Evolutionary conservation across 2,113 vertebrate genomes (phyloP).

Genomic region (Grammomys surdaster): DNA sequence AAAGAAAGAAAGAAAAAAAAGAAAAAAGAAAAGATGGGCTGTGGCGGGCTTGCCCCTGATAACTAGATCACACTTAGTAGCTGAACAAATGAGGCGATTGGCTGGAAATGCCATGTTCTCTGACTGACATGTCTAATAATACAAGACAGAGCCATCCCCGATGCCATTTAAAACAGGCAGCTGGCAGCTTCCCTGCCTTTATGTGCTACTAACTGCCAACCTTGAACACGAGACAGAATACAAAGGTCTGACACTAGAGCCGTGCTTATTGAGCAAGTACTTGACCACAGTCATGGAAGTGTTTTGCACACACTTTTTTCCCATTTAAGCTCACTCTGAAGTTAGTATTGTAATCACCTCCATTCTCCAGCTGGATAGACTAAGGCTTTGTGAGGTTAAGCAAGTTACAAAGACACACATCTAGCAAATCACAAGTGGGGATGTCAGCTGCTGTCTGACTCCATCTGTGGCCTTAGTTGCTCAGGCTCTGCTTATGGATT

Average conservation of each 20-base stretch:
- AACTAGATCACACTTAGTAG: constrained; percentile 28
- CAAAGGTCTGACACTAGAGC: background rate
- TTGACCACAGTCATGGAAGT: background rate
- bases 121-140: constrained; percentile 50
- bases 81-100: constrained; percentile 57
- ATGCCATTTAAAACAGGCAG: background rate
- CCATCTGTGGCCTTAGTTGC: background rate
- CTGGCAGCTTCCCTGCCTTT: background rate
- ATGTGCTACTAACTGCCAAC: background rate
- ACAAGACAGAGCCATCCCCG: background rate
- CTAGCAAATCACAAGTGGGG: background rate
- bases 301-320: background rate
- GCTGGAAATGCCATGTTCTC: constrained; percentile 56
- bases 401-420: background rate
- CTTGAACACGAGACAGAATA: background rate
- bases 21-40: constrained; percentile 37
- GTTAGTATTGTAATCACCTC: background rate
- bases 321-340: background rate
- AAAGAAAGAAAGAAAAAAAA: background rate
- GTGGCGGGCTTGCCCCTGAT: constrained; percentile 51
- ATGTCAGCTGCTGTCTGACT: background rate
- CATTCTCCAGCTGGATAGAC: background rate
- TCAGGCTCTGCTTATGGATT: background rate
- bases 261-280: background rate
- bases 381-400: background rate